Conservation (phyloP, 2,797 vertebrate genomes). For the Pangasius mekongensis region DNA sequence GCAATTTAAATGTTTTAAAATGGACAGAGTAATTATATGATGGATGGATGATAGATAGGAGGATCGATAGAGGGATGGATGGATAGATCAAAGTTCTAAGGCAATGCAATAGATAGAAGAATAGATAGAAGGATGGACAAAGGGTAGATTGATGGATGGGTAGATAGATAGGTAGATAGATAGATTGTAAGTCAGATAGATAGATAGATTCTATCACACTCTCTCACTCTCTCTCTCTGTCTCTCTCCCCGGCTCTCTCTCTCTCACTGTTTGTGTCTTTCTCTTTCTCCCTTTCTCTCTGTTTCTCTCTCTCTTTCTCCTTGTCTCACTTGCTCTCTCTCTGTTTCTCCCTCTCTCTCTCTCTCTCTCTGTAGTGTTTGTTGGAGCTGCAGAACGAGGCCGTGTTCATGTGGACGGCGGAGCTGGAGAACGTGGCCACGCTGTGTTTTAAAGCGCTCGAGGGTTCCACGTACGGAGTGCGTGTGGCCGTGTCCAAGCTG, state of each 20-base stretch:
- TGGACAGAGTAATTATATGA: background rate
- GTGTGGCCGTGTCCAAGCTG: slow-evolving; percentile 93
- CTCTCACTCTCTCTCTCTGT: background rate
- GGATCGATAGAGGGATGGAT: background rate
- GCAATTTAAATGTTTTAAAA: background rate
- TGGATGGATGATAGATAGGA: background rate
- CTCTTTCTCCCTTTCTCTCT: background rate
- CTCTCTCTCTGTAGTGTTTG: slow-evolving; percentile 79
- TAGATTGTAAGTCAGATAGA: too few relatives aligned
- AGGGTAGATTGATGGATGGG: background rate
- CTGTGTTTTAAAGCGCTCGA: slow-evolving; percentile 96
- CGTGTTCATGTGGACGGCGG: slow-evolving; percentile 98
- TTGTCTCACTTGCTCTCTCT: background rate
- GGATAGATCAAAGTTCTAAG: background rate
- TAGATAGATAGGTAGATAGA: background rate
- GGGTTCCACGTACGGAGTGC: slow-evolving; percentile 95
- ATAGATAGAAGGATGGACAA: background rate
- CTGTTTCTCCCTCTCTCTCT: background rate
- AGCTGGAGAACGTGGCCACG: slow-evolving; percentile 94
- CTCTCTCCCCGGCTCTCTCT: background rate
- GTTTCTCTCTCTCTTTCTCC: background rate
- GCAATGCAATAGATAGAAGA: background rate
- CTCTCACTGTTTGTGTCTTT: too few relatives aligned
- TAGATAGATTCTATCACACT: background rate
- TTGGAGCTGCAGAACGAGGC: slow-evolving; percentile 97